A percentile compares a stretch with the other conserved stretches of the same genome.
These are phyloP conservation scores for Corapipo altera DNA, from an alignment of 2,113 vertebrate genomes.

Conservation along the genomic window DNA sequence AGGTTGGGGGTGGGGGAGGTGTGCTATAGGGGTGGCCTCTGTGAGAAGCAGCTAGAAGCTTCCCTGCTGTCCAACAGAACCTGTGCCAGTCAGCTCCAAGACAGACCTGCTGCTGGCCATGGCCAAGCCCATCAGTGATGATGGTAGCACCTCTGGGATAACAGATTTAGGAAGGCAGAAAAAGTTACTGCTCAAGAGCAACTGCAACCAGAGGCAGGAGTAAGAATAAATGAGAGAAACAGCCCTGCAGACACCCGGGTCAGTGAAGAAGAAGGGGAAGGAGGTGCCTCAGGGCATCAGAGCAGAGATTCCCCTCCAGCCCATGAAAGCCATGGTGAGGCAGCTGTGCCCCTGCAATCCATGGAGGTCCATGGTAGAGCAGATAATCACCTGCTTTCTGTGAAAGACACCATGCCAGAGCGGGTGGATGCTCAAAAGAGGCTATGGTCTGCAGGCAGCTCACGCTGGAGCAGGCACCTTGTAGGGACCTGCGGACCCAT, in stretches of 20 bases:
- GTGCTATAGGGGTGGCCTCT: not conserved
- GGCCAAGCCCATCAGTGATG: too few relatives aligned
- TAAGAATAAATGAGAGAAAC: not conserved
- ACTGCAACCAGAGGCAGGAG: not conserved
- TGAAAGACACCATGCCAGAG: not conserved
- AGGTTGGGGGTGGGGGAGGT: not conserved
- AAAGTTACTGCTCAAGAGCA: not conserved
- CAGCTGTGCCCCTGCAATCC: not conserved
- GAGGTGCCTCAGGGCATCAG: too few relatives aligned
- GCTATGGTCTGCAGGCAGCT: not conserved
- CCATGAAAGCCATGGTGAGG: not conserved
- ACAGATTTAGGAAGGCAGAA: not conserved
- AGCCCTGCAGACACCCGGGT: not conserved
- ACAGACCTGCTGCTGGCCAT: not conserved
- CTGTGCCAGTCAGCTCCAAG: not conserved
- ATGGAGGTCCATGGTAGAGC: not conserved
- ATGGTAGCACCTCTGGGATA: accelerated
- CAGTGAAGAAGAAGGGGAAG: not conserved
- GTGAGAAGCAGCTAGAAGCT: not conserved
- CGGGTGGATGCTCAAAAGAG: not conserved
- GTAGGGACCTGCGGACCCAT: not conserved
- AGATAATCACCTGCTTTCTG: not conserved
- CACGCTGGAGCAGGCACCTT: accelerated
- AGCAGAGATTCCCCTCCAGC: not conserved
- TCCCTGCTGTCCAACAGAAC: accelerated